These are phyloP conservation scores for Pristionchus entomophagus DNA, from an alignment of 2,888 invertebrate species.

Conservation along the genomic window DNA sequence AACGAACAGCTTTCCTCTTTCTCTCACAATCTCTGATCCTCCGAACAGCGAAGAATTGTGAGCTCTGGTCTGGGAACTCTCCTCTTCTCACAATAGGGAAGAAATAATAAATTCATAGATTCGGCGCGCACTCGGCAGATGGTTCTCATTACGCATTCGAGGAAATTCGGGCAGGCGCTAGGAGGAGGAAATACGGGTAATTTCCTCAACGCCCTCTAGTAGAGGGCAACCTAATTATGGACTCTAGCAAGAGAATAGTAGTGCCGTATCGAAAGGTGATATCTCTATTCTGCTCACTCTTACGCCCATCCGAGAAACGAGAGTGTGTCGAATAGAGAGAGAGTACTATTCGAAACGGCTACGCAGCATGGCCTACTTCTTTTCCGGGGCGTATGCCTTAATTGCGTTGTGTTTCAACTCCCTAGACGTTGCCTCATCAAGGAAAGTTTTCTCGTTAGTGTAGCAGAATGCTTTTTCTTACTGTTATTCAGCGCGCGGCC, in stretches of 20 bases:
- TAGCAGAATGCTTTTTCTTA: not conserved
- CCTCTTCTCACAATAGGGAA: not conserved
- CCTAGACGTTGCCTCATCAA: not conserved
- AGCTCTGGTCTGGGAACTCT: not conserved
- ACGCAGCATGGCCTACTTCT: too few relatives aligned
- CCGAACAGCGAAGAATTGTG: too few relatives aligned
- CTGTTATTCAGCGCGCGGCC: not conserved
- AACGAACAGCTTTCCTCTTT: too few relatives aligned
- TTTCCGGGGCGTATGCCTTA: not conserved
- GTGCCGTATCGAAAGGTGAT: not conserved
- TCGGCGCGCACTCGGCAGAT: not conserved
- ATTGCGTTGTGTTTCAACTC: not conserved
- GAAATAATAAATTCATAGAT: constrained; percentile 7
- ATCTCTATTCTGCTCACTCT: not conserved
- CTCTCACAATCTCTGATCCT: too few relatives aligned
- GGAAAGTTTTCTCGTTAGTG: not conserved
- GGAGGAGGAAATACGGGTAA: not conserved
- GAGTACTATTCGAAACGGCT: too few relatives aligned
- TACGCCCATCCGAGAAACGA: too few relatives aligned
- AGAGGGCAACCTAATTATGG: not conserved
- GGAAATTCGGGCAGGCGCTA: not conserved
- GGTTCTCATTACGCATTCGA: not conserved
- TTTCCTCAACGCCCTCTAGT: not conserved
- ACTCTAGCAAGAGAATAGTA: too few relatives aligned
- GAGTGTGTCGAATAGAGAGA: too few relatives aligned